Percentiles rank a stretch among this genome's conserved stretches.
phyloP scores from a whole-genome alignment of 1,140 invertebrate genomes.

The Ptiloglossa arizonensis region DNA sequence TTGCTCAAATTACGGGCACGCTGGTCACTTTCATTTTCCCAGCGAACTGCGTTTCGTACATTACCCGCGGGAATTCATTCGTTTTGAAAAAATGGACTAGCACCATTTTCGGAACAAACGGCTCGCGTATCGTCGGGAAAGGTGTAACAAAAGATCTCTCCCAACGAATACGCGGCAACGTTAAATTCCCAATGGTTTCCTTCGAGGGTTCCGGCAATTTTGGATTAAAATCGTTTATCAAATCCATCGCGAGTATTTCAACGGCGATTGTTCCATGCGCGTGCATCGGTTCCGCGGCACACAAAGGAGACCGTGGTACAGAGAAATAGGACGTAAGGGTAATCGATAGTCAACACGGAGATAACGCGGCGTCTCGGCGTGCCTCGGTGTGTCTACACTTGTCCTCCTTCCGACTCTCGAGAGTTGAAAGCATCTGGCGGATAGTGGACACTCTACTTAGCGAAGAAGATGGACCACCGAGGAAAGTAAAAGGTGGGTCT shows the following conservation, averaged over 20 bases:
- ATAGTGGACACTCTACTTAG: conserved; percentile 74
- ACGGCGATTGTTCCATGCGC: conserved; percentile 1
- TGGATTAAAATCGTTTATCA: not conserved
- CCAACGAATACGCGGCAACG: too few species aligned
- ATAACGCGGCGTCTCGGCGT: conserved; percentile 27
- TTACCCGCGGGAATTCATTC: too few species aligned
- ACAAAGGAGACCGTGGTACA: not conserved
- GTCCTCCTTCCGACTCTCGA: conserved; percentile 58
- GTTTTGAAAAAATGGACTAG: too few species aligned
- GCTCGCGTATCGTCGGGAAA: too few species aligned
- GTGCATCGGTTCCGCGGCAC: conserved; percentile 7
- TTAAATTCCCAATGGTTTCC: too few species aligned
- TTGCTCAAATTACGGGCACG: too few species aligned
- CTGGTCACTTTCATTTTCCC: too few species aligned
- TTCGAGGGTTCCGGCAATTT: not conserved
- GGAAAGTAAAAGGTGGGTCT: conserved; percentile 30
- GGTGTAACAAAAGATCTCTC: too few species aligned
- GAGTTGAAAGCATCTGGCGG: conserved; percentile 63
- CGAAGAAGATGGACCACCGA: conserved; percentile 45
- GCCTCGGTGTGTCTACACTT: conserved; percentile 41
- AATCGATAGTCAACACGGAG: conserved; percentile 49
- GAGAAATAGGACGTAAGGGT: conserved; percentile 33
- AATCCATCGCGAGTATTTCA: not conserved
- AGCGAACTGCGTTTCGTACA: too few species aligned
- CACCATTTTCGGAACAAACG: too few species aligned